Evolutionary conservation across 1,140 invertebrate genomes (phyloP).

Genomic region (Diprion similis): DNA sequence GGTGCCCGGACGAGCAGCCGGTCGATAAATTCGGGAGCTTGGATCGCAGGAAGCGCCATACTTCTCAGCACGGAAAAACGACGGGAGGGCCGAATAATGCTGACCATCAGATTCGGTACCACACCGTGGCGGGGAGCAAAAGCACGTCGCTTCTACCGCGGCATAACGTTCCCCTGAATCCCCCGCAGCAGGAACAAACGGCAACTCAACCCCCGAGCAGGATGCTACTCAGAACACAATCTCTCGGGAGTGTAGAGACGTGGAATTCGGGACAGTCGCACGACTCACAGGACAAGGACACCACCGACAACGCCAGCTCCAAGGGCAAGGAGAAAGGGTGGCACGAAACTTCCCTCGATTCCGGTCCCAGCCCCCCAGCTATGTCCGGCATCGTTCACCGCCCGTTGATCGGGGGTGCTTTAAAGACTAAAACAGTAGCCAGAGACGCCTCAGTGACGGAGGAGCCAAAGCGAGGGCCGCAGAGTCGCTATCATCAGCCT

Average conservation of each 20-base stretch:
- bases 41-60: conserved; percentile 66
- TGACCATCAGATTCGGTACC: conserved; percentile 40
- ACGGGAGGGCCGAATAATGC: conserved; percentile 23
- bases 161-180: conserved; percentile 6
- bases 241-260: conserved; percentile 67
- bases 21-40: conserved; percentile 68
- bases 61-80: conserved; percentile 47
- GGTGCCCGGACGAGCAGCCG: conserved; percentile 47
- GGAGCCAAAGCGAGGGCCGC: background rate
- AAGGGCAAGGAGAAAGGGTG: conserved; percentile 70
- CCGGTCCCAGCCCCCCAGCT: conserved; percentile 50
- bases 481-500: conserved; percentile 39
- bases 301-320: conserved; percentile 54
- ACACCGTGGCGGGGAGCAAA: conserved; percentile 37
- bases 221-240: conserved; percentile 66
- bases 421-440: conserved; percentile 48
- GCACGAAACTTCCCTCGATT: conserved; percentile 77
- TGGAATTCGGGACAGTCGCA: conserved; percentile 50
- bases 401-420: conserved; percentile 22
- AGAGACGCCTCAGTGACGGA: conserved; percentile 23
- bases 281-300: conserved; percentile 39
- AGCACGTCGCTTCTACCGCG: conserved; percentile 6
- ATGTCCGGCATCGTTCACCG: conserved; percentile 19
- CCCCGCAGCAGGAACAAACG: conserved; percentile 45
- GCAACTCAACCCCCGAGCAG: conserved; percentile 60